Base-by-base conservation (phyloP, 2,797 vertebrate genomes). In the Microhierax caerulescens region DNA sequence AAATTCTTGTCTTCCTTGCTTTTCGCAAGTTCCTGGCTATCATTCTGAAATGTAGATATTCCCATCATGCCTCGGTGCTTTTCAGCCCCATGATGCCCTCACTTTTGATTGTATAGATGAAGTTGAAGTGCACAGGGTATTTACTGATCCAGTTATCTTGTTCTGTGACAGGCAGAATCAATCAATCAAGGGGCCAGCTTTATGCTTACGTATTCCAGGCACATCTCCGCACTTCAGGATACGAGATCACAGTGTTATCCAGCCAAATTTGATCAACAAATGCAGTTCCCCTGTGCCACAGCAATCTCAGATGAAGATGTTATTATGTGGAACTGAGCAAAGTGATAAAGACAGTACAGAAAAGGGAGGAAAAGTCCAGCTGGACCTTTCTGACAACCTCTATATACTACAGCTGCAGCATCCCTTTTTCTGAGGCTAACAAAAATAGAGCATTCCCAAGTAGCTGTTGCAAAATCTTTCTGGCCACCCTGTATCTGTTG, bases 121-220 rank as follows among this genome's bases (percentile, higher is more conserved):
- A 98, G 98, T 96, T 98, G 98, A 98, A 98, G 98, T 98, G 98
- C 96, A 97, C 97, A 97, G 98, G 98, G 98, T 99, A 99, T 99
- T 99, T 99, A 99, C 99, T 98, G 99, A 99, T 99, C 98, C 98
- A 98, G 99, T 99, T 99, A 99, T 99, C 99, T 99, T 99, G 98
- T 99, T 98, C 98, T 98, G 98, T 99, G 99, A 99, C 99, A 99
- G 98, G 98, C 98, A 98, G 98, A 99, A 99, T 99, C 99, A 99
- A 99, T 99, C 99, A 99, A 99, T 99, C 99, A 99, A 98, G 94
- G 88, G 96, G 98, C 98, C 97, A 93, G 98, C 97, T 98, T 94
- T 95, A 96, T 92, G 90, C 97, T 98, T 98, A 98, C 97, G 98
- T 98, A 98, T 99, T 98, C 98, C 98, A 98, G 97, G 97, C 98